Percentiles rank a stretch among this genome's conserved stretches.
Evolutionary conservation across 2,797 vertebrate species (phyloP).

Genomic region (Aldrovandia affinis): DNA sequence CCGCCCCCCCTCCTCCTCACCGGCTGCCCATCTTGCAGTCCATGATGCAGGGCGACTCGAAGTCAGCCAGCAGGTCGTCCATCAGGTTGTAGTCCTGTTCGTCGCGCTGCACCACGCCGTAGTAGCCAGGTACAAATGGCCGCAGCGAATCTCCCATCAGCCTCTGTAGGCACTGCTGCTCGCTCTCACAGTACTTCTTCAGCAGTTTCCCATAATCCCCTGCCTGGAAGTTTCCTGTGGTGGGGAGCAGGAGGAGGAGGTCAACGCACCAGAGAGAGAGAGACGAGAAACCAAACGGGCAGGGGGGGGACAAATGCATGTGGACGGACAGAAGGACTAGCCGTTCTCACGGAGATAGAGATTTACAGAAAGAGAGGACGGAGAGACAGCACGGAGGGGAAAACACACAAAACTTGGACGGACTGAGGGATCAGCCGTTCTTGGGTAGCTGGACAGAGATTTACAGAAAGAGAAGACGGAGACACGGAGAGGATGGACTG

Average conservation of each 20-base stretch:
- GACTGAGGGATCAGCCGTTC: no score
- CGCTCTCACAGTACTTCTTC: conserved; percentile 78
- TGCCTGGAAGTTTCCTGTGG: conserved; percentile 76
- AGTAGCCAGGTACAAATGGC: conserved; percentile 78
- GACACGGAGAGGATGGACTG: no score
- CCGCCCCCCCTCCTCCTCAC: conserved; percentile 61
- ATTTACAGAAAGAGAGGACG: not conserved
- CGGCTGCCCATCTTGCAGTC: conserved; percentile 95
- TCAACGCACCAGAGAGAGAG: not conserved
- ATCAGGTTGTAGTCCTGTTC: conserved; percentile 87
- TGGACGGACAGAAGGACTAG: no score
- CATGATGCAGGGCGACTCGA: conserved; percentile 88
- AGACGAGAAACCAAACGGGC: not conserved
- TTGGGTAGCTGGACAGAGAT: not conserved
- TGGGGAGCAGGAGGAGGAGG: no score
- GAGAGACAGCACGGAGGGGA: not conserved
- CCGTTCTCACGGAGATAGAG: not conserved
- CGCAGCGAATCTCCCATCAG: conserved; percentile 74
- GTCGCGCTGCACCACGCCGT: conserved; percentile 77
- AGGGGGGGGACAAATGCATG: no score
- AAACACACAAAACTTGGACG: no score
- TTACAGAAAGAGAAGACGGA: not conserved
- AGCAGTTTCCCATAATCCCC: conserved; percentile 74
- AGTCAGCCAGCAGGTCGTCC: conserved; percentile 87
- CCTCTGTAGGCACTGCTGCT: conserved; percentile 75